These are phyloP conservation scores for Lagocephalus sceleratus DNA, from an alignment of 2,797 vertebrate genomes.

Conservation along the genomic window DNA sequence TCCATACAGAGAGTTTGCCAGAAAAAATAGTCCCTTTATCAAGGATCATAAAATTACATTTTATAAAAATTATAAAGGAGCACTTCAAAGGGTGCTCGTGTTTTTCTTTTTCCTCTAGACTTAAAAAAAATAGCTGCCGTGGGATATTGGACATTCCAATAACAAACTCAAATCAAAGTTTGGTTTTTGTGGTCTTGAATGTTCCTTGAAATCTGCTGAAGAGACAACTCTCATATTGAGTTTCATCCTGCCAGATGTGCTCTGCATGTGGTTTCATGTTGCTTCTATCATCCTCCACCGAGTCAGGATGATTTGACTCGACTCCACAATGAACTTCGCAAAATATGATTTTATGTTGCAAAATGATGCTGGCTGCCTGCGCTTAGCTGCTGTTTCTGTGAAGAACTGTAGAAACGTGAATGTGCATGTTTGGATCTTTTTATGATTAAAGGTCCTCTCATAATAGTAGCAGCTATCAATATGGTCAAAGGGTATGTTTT, in stretches of 20 bases:
- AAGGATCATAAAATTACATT: slow-evolving; percentile 49
- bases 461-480: slow-evolving; percentile 28
- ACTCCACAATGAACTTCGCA: slow-evolving; percentile 13
- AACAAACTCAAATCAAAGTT: slow-evolving; percentile 10
- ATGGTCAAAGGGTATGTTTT: slow-evolving; percentile 19
- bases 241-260: slow-evolving; percentile 80
- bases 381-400: slow-evolving; percentile 5
- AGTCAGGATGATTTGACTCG: slow-evolving; percentile 25
- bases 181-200: slow-evolving; percentile 35
- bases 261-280: slow-evolving; percentile 79
- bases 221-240: slow-evolving; percentile 50
- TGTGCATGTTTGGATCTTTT: background rate
- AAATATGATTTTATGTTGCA: background rate
- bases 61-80: slow-evolving; percentile 51
- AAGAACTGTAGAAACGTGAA: slow-evolving; percentile 20
- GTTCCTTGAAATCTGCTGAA: slow-evolving; percentile 48
- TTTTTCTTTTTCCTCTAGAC: background rate
- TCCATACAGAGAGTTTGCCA: slow-evolving; percentile 48
- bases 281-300: slow-evolving; percentile 47
- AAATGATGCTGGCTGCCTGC: slow-evolving; percentile 11
- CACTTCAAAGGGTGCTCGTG: slow-evolving; percentile 23
- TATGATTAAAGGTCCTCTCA: slow-evolving; percentile 19
- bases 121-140: slow-evolving; percentile 3
- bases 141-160: slow-evolving; percentile 6
- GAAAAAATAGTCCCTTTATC: slow-evolving; percentile 45